Conservation (phyloP, 2,888 invertebrate genomes). For the Lochmaea capreae region DNA sequence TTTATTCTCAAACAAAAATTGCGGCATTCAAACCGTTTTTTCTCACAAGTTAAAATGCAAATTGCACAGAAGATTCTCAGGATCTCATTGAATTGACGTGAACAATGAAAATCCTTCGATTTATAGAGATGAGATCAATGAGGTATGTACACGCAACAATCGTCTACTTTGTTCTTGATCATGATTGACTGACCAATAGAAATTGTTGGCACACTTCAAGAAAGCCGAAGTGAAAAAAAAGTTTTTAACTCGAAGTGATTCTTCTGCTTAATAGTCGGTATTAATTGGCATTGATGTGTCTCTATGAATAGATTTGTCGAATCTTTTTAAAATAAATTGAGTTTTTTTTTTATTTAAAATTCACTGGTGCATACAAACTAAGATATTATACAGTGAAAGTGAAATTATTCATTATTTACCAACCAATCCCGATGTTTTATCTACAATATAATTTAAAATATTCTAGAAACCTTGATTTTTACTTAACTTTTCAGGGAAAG, state of each 20-base stretch:
- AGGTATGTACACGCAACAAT: slow-evolving; percentile 37
- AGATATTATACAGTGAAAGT: too few species aligned
- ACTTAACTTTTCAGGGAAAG: too few species aligned
- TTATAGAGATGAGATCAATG: slow-evolving; percentile 35
- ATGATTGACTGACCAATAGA: slow-evolving; percentile 47
- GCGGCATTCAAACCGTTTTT: slow-evolving; percentile 11
- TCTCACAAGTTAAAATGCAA: slow-evolving; percentile 20
- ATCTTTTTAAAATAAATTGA: not conserved
- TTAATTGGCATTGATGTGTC: not conserved
- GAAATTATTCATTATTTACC: too few species aligned
- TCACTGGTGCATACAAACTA: not conserved
- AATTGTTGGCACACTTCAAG: slow-evolving; percentile 33
- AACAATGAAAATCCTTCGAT: slow-evolving; percentile 43
- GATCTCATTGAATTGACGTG: slow-evolving; percentile 18
- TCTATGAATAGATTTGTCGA: not conserved
- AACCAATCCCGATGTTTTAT: too few species aligned
- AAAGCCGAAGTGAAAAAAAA: slow-evolving; percentile 3
- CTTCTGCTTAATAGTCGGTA: not conserved
- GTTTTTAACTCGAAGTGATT: not conserved
- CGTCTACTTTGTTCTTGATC: slow-evolving; percentile 38
- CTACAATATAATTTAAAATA: too few species aligned
- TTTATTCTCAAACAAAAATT: not conserved
- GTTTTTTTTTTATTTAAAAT: not conserved
- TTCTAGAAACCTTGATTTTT: too few species aligned
- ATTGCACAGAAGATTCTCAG: slow-evolving; percentile 9